Conservation (phyloP, 2,888 invertebrate genomes). For the Enchytraeus crypticus region DNA sequence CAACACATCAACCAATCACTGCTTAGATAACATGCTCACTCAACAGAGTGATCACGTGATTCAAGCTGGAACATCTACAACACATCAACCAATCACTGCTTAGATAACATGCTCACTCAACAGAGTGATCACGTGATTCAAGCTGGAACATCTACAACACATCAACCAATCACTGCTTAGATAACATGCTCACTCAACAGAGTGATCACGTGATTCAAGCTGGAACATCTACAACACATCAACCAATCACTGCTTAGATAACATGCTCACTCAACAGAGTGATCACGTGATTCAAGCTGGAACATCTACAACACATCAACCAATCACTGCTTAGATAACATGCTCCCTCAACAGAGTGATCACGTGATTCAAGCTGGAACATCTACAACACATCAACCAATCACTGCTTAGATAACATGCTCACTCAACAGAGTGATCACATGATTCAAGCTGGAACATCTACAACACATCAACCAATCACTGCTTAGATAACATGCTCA, state of each 20-base stretch:
- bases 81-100: not conserved
- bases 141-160: not conserved
- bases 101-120: slow-evolving; percentile 4
- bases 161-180: not conserved
- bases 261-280: slow-evolving; percentile 2
- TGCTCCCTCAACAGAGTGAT: slow-evolving; percentile 1
- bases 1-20: not conserved
- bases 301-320: not conserved
- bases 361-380: not conserved
- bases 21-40: not conserved
- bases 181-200: slow-evolving; percentile 5
- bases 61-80: not conserved
- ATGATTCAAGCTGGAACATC: not conserved
- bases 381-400: not conserved
- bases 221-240: not conserved
- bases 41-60: not conserved
- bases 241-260: not conserved
- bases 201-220: not conserved
- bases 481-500: too few species aligned
- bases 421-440: not conserved
- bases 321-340: too few species aligned
- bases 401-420: too few species aligned
- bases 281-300: not conserved
- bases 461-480: not conserved
- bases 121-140: not conserved